These are phyloP conservation scores for Euphydryas editha DNA, from an alignment of 2,888 invertebrate genomes.

Conservation along the genomic window DNA sequence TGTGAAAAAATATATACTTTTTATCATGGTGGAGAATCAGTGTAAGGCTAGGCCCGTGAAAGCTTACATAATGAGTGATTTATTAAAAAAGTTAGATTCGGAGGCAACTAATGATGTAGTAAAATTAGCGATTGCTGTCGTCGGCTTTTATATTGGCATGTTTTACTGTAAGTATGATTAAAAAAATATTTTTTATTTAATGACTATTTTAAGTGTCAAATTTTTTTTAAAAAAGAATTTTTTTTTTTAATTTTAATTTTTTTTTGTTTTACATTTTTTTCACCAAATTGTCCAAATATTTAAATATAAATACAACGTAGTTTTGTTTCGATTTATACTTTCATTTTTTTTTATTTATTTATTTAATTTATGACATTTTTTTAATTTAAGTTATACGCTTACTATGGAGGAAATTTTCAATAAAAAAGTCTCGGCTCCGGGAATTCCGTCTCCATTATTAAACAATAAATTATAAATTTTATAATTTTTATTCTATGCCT, in stretches of 20 bases:
- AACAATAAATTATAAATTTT: too few species aligned
- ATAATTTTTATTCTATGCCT: too few species aligned
- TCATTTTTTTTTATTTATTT: too few species aligned
- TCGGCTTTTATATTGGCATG: slow-evolving; percentile 71
- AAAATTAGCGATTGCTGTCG: slow-evolving; percentile 64
- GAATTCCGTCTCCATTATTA: too few species aligned
- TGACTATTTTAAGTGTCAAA: not conserved
- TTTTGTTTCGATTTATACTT: too few species aligned
- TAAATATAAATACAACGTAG: too few species aligned
- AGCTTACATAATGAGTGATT: slow-evolving; percentile 79
- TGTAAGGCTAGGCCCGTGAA: slow-evolving; percentile 68
- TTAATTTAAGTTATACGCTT: too few species aligned
- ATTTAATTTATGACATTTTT: too few species aligned
- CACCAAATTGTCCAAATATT: too few species aligned
- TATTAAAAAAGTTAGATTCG: slow-evolving; percentile 71
- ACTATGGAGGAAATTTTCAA: too few species aligned
- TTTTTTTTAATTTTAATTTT: not conserved
- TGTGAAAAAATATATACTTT: slow-evolving; percentile 48
- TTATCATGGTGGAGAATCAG: slow-evolving; percentile 71
- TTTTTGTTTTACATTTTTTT: too few species aligned
- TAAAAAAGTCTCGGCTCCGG: too few species aligned
- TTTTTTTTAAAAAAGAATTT: not conserved
- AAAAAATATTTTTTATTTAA: not conserved
- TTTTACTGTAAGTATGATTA: slow-evolving; percentile 70
- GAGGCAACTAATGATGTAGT: slow-evolving; percentile 70